A percentile compares a stretch with the other conserved stretches of the same genome.
These are phyloP conservation scores for Hiodon tergisus DNA, from an alignment of 2,113 vertebrate genomes.

Conservation along the genomic window DNA sequence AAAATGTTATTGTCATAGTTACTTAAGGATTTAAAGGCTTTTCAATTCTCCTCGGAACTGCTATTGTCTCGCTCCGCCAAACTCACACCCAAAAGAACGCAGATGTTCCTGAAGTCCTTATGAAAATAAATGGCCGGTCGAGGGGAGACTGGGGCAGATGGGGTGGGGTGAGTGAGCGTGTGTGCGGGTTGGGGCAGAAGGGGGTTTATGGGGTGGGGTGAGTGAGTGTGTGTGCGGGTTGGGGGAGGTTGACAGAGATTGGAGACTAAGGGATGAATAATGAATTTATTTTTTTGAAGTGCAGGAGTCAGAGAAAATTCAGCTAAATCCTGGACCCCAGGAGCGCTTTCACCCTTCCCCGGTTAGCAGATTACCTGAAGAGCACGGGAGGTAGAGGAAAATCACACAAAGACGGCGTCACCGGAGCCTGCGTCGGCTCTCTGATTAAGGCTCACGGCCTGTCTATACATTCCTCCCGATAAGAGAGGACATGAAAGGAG, in stretches of 20 bases:
- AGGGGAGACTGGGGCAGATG: neutral
- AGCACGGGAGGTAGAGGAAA: constrained; percentile 28
- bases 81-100: no score
- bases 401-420: constrained; percentile 9
- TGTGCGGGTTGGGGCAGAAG: neutral
- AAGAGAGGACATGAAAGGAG: constrained; percentile 30
- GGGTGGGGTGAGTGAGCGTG: neutral
- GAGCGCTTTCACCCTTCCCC: constrained; percentile 40
- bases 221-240: neutral
- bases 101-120: neutral
- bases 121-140: neutral
- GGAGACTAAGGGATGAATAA: neutral
- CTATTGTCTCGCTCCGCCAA: no score
- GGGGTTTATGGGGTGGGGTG: neutral
- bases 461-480: constrained; percentile 28
- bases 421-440: neutral
- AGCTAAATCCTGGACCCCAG: constrained; percentile 34
- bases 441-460: constrained; percentile 28
- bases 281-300: neutral
- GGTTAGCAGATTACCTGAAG: constrained; percentile 62
- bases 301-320: constrained; percentile 22
- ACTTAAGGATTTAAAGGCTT: no score
- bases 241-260: neutral
- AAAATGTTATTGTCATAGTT: no score
- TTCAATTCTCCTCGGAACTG: no score